phyloP scores from a whole-genome alignment of 1,140 invertebrate genomes.

The Anagrus nilaparvatae region DNA sequence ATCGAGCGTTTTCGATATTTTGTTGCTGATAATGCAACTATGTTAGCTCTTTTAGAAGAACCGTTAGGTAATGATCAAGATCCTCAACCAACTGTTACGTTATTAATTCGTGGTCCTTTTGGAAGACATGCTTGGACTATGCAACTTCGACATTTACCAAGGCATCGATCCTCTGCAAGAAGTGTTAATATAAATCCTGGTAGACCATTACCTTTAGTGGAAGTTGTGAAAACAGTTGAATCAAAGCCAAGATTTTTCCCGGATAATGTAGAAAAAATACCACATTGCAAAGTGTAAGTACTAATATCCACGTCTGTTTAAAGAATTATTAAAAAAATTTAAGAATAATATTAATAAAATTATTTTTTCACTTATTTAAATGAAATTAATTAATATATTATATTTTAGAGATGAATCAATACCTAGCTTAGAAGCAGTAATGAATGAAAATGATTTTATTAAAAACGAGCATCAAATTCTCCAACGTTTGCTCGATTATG shows the following conservation, averaged over 20 bases:
- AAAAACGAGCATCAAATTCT: constrained; percentile 40
- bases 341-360: neutral
- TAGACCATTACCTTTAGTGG: constrained; percentile 65
- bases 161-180: constrained; percentile 64
- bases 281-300: constrained; percentile 69
- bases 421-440: constrained; percentile 63
- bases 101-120: constrained; percentile 82
- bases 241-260: constrained; percentile 71
- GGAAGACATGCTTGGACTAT: constrained; percentile 91
- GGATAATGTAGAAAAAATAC: constrained; percentile 70
- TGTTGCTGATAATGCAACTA: constrained; percentile 79
- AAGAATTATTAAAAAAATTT: neutral
- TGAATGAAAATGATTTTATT: constrained; percentile 44
- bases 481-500: constrained; percentile 32
- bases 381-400: too few relatives aligned
- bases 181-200: constrained; percentile 62
- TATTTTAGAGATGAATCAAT: constrained; percentile 77
- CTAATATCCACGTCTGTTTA: neutral
- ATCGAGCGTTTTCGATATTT: constrained; percentile 76
- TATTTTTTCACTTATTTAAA: neutral
- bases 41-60: constrained; percentile 85
- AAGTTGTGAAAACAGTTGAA: constrained; percentile 49
- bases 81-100: constrained; percentile 64
- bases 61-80: constrained; percentile 73
- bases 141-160: constrained; percentile 72